Conservation (phyloP, 1,140 invertebrate species). For the Eupeodes corollae region DNA sequence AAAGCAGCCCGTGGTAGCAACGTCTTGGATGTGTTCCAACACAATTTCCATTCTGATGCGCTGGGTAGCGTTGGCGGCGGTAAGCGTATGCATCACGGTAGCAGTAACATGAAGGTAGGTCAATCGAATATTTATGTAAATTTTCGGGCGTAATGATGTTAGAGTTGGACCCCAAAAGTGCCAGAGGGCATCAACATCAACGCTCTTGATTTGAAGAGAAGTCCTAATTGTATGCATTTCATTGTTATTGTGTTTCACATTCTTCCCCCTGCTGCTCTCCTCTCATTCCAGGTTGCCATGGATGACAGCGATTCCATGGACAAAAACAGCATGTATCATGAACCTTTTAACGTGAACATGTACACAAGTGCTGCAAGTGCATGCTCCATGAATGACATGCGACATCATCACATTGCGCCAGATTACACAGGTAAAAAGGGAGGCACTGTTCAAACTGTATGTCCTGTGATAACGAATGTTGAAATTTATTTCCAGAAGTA, state of each 20-base stretch:
- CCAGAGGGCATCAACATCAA: neutral
- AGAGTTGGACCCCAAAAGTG: neutral
- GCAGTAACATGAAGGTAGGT: conserved; percentile 43
- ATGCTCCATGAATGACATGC: conserved; percentile 37
- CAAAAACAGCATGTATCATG: conserved; percentile 41
- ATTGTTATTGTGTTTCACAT: neutral
- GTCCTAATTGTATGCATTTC: neutral
- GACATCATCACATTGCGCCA: conserved; percentile 38
- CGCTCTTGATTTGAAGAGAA: no score
- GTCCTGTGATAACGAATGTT: conserved; percentile 19
- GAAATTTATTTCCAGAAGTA: conserved; percentile 37
- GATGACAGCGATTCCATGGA: conserved; percentile 39
- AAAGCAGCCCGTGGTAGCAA: conserved; percentile 40
- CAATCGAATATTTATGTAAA: neutral
- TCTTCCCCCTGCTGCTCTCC: conserved; percentile 2
- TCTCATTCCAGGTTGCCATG: conserved; percentile 26
- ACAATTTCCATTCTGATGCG: conserved; percentile 37
- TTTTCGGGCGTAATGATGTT: neutral
- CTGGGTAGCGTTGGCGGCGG: conserved; percentile 37
- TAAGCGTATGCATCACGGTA: conserved; percentile 7
- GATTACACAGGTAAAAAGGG: conserved; percentile 38
- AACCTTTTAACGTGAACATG: conserved; percentile 40
- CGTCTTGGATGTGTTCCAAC: conserved; percentile 37
- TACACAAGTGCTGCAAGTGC: conserved; percentile 37
- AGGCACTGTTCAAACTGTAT: conserved; percentile 4